These are phyloP conservation scores for Podiceps cristatus DNA, from an alignment of 2,113 vertebrate species.

Conservation along the genomic window DNA sequence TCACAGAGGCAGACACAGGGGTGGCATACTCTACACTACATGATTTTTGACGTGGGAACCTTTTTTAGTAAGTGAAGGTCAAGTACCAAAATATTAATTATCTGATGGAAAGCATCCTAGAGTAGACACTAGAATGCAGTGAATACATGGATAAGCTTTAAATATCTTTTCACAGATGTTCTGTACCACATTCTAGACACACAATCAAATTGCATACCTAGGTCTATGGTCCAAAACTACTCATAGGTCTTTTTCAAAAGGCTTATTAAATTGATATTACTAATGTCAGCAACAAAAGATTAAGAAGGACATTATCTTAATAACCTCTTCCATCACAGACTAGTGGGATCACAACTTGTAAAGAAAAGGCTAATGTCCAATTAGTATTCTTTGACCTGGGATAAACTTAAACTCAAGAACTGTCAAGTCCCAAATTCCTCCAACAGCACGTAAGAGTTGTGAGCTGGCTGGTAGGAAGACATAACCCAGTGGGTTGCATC, in stretches of 20 bases:
- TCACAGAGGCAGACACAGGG: background rate
- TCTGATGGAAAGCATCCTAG: background rate
- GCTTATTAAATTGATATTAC: background rate
- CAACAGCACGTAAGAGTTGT: background rate
- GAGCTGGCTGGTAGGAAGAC: background rate
- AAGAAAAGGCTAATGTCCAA: conserved; percentile 39
- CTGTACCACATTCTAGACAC: background rate
- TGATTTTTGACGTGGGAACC: background rate
- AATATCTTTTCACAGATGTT: background rate
- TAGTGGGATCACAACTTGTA: background rate
- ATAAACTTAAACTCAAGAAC: conserved; percentile 13
- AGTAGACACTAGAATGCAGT: background rate
- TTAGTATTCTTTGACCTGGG: conserved; percentile 46
- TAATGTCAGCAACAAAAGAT: conserved; percentile 8
- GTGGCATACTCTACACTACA: background rate
- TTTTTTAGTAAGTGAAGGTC: background rate
- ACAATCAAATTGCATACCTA: background rate
- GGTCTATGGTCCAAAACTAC: background rate
- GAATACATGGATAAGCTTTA: background rate
- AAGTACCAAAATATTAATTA: background rate
- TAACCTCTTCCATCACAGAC: conserved; percentile 24
- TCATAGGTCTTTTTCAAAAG: background rate
- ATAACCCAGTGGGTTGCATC: background rate
- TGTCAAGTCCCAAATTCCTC: conserved; percentile 5
- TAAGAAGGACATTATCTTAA: conserved; percentile 14